Evolutionary conservation across 2,113 vertebrate species (phyloP), one percentile per base, ranked within the genome.

Genomic region (Alaudala cheleensis): DNA sequence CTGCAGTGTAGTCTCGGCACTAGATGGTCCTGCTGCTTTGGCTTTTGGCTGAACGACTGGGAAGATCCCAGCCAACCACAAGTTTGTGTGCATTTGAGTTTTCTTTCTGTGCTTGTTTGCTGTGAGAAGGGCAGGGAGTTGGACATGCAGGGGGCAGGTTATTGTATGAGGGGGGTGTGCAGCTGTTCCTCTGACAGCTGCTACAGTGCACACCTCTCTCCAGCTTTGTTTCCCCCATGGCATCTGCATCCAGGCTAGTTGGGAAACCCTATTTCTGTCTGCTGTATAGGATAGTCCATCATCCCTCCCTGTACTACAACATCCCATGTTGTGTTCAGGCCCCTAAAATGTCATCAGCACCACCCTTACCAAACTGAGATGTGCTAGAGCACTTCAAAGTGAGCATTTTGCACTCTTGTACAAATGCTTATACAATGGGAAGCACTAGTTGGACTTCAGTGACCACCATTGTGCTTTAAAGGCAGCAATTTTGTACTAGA

Each of bases 121-220:
- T 70, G 19, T 42, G 47, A 71, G 57, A 61, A n/a, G 49, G 54
- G 12, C 57, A 33, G 45, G n/a, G 72, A 61, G 14, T 0, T 33
- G n/a, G 33, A 31, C 1, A 6, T 14, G 23, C 12, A 4, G 20
- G 14, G 21, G 19, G 6, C 4, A 5, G 53, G 42, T 12, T 91
- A 47, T 66, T 0, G 0, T 37, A 8, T 0, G 0, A 37, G 19
- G 6, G 11, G 26, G 6, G 4, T 21, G 26, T 3, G 5, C 31
- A 66, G 86, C 42, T 71, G 33, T 14, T 15, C 16, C 26, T 40
- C 8, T 11, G 12, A 40, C 39, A 54, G 25, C 12, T 14, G 67
- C 20, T 21, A 1, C 1, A 6, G 29, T 10, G 14, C 57, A 49
- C 51, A 54, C 11, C 23, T n/a, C 5, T 14, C 33, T 82, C 16